Conservation (phyloP, 2,113 vertebrate genomes). For the Pipra filicauda region DNA sequence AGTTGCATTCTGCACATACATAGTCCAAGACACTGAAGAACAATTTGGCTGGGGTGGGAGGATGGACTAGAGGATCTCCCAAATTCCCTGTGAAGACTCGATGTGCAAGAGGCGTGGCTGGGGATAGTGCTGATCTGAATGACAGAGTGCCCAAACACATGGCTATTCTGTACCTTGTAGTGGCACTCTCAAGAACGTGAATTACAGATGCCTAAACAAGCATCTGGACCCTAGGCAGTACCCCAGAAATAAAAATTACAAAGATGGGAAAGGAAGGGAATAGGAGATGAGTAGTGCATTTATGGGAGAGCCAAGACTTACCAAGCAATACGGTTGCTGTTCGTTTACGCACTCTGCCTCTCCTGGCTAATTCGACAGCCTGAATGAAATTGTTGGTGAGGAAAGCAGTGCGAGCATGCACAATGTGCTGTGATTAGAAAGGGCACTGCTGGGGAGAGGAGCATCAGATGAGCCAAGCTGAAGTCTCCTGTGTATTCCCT, state of each 20-base stretch:
- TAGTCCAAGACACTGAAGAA: neutral
- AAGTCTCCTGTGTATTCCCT: neutral
- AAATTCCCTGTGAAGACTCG: neutral
- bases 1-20: fast-evolving
- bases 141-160: fast-evolving
- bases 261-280: neutral
- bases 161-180: neutral
- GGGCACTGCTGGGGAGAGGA: neutral
- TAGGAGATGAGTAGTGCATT: neutral
- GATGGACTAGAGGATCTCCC: neutral
- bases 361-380: neutral
- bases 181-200: neutral
- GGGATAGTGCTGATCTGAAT: neutral
- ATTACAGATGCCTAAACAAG: neutral
- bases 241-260: neutral
- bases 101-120: neutral
- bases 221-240: neutral
- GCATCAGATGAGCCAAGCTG: constrained; percentile 1
- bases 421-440: neutral
- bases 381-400: neutral
- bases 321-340: neutral
- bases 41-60: neutral
- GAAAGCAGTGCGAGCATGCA: neutral
- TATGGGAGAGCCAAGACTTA: neutral
- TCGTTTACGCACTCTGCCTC: neutral